phyloP scores from a whole-genome alignment of 2,797 vertebrate genomes.

The Astyanax mexicanus region DNA sequence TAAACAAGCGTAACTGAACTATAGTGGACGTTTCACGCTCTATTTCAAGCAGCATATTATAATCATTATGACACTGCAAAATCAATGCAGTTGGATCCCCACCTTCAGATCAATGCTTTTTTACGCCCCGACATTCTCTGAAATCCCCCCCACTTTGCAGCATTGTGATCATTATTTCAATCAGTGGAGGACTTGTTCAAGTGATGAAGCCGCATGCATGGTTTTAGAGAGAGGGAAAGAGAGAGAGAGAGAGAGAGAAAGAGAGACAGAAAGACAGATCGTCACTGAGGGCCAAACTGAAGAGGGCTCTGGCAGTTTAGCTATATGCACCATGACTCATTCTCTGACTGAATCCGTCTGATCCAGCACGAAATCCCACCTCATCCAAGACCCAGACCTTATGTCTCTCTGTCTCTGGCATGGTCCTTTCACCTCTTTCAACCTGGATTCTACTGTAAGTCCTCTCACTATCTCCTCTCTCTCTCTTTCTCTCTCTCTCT shows the following conservation, averaged over 20 bases:
- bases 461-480: too few relatives aligned
- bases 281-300: not conserved
- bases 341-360: conserved; percentile 66
- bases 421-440: conserved; percentile 2
- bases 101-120: not conserved
- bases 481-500: too few relatives aligned
- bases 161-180: conserved; percentile 21
- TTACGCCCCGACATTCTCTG: not conserved
- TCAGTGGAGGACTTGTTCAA: not conserved
- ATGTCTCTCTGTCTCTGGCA: conserved; percentile 33
- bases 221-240: not conserved
- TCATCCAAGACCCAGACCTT: conserved; percentile 57
- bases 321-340: conserved; percentile 44
- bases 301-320: conserved; percentile 33
- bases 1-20: too few relatives aligned
- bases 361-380: conserved; percentile 73
- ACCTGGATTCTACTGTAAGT: conserved; percentile 21
- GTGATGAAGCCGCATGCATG: not conserved
- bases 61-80: not conserved
- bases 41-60: not conserved
- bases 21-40: too few relatives aligned
- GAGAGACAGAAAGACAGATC: not conserved
- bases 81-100: not conserved
- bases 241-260: too few relatives aligned
- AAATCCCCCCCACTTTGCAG: not conserved